A percentile compares a stretch with the other conserved stretches of the same genome.
Conservation (phyloP, 2,113 vertebrate genomes). For the Morone chrysops region DNA sequence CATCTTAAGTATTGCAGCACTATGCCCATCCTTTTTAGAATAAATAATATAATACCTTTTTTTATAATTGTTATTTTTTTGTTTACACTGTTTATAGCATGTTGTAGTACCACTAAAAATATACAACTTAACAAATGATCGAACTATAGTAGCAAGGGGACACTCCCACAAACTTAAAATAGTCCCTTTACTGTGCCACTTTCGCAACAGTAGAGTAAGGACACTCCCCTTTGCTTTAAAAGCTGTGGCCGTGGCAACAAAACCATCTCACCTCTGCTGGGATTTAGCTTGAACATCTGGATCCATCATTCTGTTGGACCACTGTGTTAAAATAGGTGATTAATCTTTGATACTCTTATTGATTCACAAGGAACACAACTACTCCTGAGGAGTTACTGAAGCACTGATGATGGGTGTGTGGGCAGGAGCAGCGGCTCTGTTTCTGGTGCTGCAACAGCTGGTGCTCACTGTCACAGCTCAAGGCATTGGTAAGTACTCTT, state of each 20-base stretch:
- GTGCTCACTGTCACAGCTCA: constrained; percentile 77
- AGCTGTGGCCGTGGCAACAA: constrained; percentile 63
- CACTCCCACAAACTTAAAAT: constrained; percentile 56
- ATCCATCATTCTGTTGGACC: constrained; percentile 31
- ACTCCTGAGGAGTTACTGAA: constrained; percentile 36
- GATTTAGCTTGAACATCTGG: constrained; percentile 52
- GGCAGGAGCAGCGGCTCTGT: constrained; percentile 75
- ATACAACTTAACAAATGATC: constrained; percentile 7
- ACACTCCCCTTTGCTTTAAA: constrained; percentile 79
- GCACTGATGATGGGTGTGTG: constrained; percentile 73
- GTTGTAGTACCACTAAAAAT: not conserved
- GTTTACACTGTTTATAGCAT: constrained; percentile 1
- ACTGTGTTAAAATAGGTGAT: not conserved
- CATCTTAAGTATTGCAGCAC: no score
- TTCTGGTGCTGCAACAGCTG: constrained; percentile 85
- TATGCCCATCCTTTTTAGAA: not conserved
- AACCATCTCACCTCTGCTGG: constrained; percentile 68
- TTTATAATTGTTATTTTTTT: not conserved
- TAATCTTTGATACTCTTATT: constrained; percentile 12
- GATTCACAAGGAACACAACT: constrained; percentile 15
- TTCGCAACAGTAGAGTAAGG: constrained; percentile 41
- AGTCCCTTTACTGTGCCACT: constrained; percentile 47
- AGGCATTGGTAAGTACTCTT: constrained; percentile 88
- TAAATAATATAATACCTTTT: not conserved
- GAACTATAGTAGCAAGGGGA: constrained; percentile 10